Evolutionary conservation across 2,888 invertebrate species (phyloP), one percentile per base, ranked within the genome.

Genomic region (Nebria salina): DNA sequence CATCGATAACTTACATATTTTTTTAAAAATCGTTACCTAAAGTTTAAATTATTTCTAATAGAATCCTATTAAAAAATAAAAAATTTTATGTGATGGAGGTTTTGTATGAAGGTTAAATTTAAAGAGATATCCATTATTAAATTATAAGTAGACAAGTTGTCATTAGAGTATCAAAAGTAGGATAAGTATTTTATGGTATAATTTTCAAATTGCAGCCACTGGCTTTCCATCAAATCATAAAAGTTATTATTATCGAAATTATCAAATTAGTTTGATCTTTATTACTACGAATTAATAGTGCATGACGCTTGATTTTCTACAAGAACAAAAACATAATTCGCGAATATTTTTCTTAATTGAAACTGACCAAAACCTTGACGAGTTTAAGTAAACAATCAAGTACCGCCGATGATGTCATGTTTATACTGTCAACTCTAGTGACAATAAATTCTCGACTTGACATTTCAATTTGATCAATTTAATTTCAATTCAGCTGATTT

Each of bases 271-370:
- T 26, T 70, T 11, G 70, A 70, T 70, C 70, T 26, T 20, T 70
- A 70, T 70, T 70, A 34, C 26, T 26, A 70, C 25, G 70, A 26
- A 70, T 70, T 70, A 70, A 70, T 70, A 70, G 70, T 70, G 70
- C 70, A 70, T 70, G 70, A 70, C 1, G 26, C 7, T 11, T 13
- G 8, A 54, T 54, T 8, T 54, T 54, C 54, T 54, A 54, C 54
- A 54, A 11, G 54, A 54, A 54, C 13, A 54, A 54, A 54, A 54
- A 54, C 54, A 2, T 11, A 11, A 54, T 54, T 54, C 13, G 54
- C 54, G 8, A 54, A 5, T 11, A 54, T 54, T 54, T 54, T 54
- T 54, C 54, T 54, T 54, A 13, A 54, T 54, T 54, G 13, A 54
- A 54, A 54, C 1, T 54, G 54, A 7, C 54, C 7, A 54, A 54